Conservation (phyloP, 2,888 invertebrate species). For the Ypsolopha scabrella region DNA sequence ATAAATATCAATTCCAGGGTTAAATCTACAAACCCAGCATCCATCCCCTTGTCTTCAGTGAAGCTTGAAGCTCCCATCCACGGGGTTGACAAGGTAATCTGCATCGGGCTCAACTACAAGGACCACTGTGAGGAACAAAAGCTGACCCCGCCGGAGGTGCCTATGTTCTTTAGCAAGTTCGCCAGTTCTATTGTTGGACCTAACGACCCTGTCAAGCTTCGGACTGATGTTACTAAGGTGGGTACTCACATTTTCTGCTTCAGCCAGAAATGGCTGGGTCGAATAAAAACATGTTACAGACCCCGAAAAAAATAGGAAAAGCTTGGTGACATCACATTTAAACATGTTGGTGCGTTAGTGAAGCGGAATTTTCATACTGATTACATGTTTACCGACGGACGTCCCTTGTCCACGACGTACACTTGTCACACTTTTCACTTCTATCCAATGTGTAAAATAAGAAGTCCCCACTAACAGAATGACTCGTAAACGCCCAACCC, state of each 20-base stretch:
- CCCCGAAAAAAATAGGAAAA: too few species aligned
- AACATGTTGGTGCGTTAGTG: too few species aligned
- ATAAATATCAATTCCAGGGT: constrained; percentile 5
- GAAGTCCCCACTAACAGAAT: too few species aligned
- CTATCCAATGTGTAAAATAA: too few species aligned
- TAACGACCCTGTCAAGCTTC: constrained; percentile 69
- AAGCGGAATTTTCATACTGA: too few species aligned
- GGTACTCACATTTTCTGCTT: neutral
- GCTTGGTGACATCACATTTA: too few species aligned
- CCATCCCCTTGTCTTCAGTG: constrained; percentile 59
- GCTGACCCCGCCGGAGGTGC: constrained; percentile 76
- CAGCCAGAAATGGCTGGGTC: neutral
- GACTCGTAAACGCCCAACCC: too few species aligned
- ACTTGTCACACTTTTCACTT: too few species aligned
- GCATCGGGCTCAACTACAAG: constrained; percentile 87
- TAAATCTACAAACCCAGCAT: constrained; percentile 14
- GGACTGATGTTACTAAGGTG: constrained; percentile 41
- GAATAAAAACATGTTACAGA: neutral
- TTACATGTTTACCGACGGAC: too few species aligned
- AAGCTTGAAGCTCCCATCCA: constrained; percentile 79
- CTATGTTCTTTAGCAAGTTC: constrained; percentile 91
- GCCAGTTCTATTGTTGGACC: constrained; percentile 83
- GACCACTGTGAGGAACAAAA: constrained; percentile 91
- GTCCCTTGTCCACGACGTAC: too few species aligned
- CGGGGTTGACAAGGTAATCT: constrained; percentile 86